Evolutionary conservation across 2,797 vertebrate genomes (phyloP).

Genomic region (Muscicapa comitata): DNA sequence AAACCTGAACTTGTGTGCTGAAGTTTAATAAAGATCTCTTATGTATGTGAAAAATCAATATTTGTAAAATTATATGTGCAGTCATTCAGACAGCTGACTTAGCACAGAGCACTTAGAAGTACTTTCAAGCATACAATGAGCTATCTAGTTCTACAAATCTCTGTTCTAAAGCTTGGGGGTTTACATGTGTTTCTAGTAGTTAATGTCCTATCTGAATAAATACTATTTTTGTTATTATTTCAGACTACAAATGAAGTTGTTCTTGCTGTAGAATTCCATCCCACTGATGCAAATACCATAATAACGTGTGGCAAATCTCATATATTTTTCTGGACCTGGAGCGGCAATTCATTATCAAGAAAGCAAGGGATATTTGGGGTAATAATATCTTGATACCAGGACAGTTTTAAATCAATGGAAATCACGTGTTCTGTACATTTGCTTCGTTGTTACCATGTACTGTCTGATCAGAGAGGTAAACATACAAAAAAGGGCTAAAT

Average conservation of each 20-base stretch:
- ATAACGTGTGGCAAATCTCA: conserved; percentile 97
- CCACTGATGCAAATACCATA: conserved; percentile 91
- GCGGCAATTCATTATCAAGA: conserved; percentile 86
- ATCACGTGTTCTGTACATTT: not conserved
- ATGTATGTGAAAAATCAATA: not conserved
- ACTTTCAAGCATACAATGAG: not conserved
- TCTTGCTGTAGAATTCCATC: conserved; percentile 92
- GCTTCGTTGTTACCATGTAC: not conserved
- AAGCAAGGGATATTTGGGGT: conserved; percentile 99
- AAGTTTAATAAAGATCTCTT: not conserved
- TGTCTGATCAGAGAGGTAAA: not conserved
- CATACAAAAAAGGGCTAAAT: not conserved
- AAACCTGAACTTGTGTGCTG: not conserved
- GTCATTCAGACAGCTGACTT: not conserved
- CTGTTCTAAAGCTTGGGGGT: not conserved
- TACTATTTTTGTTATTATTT: conserved; percentile 19
- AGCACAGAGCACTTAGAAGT: accelerated
- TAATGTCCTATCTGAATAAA: not conserved
- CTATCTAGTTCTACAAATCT: not conserved
- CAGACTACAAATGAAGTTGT: conserved; percentile 97
- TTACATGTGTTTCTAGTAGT: not conserved
- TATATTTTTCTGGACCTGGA: conserved; percentile 99
- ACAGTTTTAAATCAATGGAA: not conserved
- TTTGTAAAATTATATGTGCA: not conserved
- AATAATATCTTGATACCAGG: conserved; percentile 49